These are phyloP conservation scores for Melierax canorus DNA, from an alignment of 2,113 vertebrate genomes.

Conservation along the genomic window DNA sequence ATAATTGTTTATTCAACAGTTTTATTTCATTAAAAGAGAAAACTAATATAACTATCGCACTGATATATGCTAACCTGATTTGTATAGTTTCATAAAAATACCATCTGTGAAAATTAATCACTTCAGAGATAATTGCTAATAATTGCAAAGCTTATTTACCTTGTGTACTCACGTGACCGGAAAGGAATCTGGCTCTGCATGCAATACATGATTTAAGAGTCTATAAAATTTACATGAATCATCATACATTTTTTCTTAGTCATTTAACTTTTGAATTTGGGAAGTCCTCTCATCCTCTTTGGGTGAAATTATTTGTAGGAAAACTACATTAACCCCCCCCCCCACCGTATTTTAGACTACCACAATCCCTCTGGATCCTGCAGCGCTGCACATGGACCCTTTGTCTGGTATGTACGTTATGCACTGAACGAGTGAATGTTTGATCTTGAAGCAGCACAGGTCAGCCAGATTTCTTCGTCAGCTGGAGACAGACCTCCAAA, in stretches of 20 bases:
- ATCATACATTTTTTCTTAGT: neutral
- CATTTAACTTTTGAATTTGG: neutral
- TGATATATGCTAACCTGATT: neutral
- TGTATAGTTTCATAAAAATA: neutral
- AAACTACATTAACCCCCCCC: neutral
- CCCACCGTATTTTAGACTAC: rapidly evolving
- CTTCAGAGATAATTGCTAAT: neutral
- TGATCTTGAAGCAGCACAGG: neutral
- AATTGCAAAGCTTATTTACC: neutral
- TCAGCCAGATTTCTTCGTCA: neutral
- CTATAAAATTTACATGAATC: neutral
- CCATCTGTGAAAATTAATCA: neutral
- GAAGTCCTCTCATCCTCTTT: rapidly evolving
- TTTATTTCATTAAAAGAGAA: neutral
- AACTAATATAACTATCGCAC: neutral
- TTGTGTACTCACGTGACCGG: rapidly evolving
- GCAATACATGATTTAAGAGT: neutral
- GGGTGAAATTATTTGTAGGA: neutral
- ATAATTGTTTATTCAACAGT: neutral
- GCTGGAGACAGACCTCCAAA: neutral
- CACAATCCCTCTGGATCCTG: neutral
- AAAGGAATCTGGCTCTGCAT: neutral
- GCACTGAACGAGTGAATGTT: neutral
- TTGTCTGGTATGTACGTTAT: neutral
- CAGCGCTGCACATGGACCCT: neutral